Conservation (phyloP, 2,113 vertebrate species). For the Chloebia gouldiae region DNA sequence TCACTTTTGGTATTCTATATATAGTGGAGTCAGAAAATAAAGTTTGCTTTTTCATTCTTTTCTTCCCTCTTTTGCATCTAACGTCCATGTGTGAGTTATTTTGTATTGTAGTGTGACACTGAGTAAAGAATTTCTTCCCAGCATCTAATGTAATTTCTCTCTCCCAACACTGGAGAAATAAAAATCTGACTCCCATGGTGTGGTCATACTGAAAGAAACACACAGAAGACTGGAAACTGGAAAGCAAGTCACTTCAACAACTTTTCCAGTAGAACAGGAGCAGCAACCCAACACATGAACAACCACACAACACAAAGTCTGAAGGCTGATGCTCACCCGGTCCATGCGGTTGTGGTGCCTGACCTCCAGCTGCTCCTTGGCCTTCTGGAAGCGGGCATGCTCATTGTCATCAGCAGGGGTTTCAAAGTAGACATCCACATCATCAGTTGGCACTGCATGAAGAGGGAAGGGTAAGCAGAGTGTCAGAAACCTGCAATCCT, state of each 20-base stretch:
- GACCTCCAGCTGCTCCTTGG: slow-evolving; percentile 96
- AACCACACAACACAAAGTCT: accelerated
- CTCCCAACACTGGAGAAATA: neutral
- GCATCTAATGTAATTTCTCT: neutral
- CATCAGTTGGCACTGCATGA: slow-evolving; percentile 83
- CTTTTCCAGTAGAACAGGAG: neutral
- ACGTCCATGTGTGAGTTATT: too few species aligned
- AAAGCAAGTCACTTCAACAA: neutral
- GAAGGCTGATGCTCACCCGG: slow-evolving; percentile 73
- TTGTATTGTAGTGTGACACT: too few species aligned
- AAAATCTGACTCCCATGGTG: neutral
- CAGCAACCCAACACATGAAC: accelerated
- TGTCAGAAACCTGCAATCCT: neutral
- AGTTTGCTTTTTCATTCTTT: too few species aligned
- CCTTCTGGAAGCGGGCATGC: slow-evolving; percentile 94
- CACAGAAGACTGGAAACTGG: accelerated
- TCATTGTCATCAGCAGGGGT: slow-evolving; percentile 94
- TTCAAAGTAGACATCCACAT: slow-evolving; percentile 97
- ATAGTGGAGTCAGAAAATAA: too few species aligned
- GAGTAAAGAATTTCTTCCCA: neutral
- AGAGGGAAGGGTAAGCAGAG: neutral
- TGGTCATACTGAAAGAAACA: neutral
- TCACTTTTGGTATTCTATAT: too few species aligned
- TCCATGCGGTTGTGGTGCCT: slow-evolving; percentile 96
- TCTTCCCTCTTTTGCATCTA: too few species aligned